Percentiles rank a stretch among this genome's conserved stretches.
Conservation (phyloP, 2,888 invertebrate species). For the Lasius platythorax region DNA sequence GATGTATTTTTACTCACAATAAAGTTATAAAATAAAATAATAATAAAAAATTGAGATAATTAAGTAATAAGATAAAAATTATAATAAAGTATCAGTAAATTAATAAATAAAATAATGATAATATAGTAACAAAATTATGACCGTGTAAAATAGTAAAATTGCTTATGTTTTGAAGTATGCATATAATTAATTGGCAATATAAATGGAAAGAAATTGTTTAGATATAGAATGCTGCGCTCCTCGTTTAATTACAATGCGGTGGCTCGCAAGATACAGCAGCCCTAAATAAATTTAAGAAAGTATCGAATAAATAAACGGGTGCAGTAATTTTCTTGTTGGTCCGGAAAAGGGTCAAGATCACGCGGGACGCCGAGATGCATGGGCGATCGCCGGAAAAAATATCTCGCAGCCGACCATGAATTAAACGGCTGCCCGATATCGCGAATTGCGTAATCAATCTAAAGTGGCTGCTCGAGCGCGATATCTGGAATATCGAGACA, state of each 20-base stretch:
- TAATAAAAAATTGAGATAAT: neutral
- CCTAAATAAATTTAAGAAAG: slow-evolving; percentile 32
- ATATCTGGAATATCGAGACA: slow-evolving; percentile 32
- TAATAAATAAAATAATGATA: neutral
- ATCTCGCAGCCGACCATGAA: slow-evolving; percentile 58
- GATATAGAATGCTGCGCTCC: neutral
- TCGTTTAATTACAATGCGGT: slow-evolving; percentile 6
- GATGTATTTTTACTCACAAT: neutral
- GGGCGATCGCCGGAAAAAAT: slow-evolving; percentile 52
- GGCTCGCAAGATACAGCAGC: neutral
- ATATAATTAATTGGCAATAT: too few species aligned
- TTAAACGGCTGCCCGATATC: slow-evolving; percentile 48
- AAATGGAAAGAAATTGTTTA: neutral
- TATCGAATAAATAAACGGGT: slow-evolving; percentile 29
- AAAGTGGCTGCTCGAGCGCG: neutral
- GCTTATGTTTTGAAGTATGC: neutral
- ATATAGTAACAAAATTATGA: neutral
- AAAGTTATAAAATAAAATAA: neutral
- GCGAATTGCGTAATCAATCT: slow-evolving; percentile 60
- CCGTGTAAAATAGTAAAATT: neutral
- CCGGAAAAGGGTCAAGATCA: slow-evolving; percentile 58
- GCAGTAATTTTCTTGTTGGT: slow-evolving; percentile 33
- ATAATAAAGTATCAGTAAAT: neutral
- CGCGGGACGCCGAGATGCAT: slow-evolving; percentile 32
- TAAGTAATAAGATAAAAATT: neutral